Conservation (phyloP, 2,113 vertebrate genomes). For the Theristicus caerulescens region DNA sequence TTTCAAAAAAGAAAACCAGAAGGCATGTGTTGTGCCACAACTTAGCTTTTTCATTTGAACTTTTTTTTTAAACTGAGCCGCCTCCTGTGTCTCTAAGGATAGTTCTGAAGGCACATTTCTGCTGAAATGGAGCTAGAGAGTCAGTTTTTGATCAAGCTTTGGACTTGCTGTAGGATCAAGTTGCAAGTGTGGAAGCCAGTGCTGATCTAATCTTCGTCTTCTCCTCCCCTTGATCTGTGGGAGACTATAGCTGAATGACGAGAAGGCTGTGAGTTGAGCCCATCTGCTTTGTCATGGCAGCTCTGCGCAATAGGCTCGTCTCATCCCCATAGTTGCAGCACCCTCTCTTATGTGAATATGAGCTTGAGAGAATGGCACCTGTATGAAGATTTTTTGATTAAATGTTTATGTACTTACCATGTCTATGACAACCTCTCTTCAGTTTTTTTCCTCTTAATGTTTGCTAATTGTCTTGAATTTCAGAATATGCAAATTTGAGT, state of each 20-base stretch:
- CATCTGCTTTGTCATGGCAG: background rate
- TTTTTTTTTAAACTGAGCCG: background rate
- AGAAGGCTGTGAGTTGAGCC: background rate
- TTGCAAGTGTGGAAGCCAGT: background rate
- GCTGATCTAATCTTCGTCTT: background rate
- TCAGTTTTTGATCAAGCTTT: background rate
- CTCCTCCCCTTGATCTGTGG: background rate
- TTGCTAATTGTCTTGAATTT: background rate
- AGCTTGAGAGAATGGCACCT: background rate
- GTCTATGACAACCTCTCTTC: background rate
- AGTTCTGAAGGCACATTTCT: background rate
- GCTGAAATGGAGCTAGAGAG: background rate
- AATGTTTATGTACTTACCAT: background rate
- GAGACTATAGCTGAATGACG: background rate
- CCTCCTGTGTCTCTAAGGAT: background rate
- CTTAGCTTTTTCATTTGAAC: background rate
- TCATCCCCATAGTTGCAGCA: background rate
- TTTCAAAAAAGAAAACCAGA: background rate
- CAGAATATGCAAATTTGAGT: background rate
- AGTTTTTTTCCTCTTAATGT: background rate
- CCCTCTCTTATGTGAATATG: background rate
- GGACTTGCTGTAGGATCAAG: background rate
- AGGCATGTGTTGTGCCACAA: background rate
- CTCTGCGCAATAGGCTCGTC: fast-evolving
- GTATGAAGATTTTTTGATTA: background rate